These are phyloP conservation scores for Melanchra persicariae DNA, from an alignment of 2,888 invertebrate species.

Conservation along the genomic window DNA sequence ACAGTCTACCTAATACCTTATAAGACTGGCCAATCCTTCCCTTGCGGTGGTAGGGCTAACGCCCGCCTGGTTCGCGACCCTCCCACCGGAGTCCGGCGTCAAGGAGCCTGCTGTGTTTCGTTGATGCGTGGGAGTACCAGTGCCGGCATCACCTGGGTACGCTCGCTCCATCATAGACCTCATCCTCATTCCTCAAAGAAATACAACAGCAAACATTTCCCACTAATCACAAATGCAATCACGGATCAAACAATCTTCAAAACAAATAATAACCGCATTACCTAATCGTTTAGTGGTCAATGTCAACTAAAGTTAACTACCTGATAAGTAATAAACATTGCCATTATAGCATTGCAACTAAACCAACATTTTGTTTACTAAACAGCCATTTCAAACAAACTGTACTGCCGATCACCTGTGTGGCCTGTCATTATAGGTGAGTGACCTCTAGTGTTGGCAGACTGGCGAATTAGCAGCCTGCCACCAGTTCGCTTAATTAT, in stretches of 20 bases:
- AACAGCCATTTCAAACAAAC: background rate
- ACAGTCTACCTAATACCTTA: no score
- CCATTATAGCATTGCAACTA: background rate
- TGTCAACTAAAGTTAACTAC: slow-evolving; percentile 16
- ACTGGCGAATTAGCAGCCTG: slow-evolving; percentile 23
- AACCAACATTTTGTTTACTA: slow-evolving; percentile 25
- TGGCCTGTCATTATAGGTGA: slow-evolving; percentile 17
- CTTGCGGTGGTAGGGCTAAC: no score
- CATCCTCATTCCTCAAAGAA: no score
- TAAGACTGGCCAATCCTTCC: no score
- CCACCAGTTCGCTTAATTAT: slow-evolving; percentile 42
- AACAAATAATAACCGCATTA: background rate
- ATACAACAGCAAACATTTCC: background rate
- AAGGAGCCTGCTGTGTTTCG: no score
- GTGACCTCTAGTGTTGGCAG: slow-evolving; percentile 13
- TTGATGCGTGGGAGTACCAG: no score
- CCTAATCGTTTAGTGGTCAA: slow-evolving; percentile 3
- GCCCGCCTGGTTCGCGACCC: no score
- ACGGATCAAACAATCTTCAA: background rate
- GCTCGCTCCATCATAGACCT: no score
- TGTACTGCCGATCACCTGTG: background rate
- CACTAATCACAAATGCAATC: background rate
- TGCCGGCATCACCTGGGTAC: no score
- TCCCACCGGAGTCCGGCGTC: no score
- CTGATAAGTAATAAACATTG: slow-evolving; percentile 1